These are phyloP conservation scores for Operophtera brumata DNA, from an alignment of 2,888 invertebrate genomes.

Conservation along the genomic window DNA sequence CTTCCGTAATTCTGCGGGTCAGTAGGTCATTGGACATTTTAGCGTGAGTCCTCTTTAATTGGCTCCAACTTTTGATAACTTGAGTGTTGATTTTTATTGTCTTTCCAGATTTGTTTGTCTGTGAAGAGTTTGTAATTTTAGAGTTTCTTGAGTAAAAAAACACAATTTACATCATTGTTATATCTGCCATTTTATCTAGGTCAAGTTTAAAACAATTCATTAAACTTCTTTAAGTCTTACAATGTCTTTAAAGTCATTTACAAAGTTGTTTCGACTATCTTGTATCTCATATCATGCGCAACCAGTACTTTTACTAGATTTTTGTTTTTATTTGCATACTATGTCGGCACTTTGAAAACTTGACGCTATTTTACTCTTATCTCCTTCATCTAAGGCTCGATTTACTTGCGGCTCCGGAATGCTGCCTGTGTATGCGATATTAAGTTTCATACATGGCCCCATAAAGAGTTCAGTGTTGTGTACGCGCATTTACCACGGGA, in stretches of 20 bases:
- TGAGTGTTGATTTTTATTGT: too few relatives aligned
- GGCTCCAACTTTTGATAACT: not conserved
- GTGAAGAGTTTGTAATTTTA: not conserved
- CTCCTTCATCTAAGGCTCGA: constrained; percentile 28
- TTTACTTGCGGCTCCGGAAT: constrained; percentile 27
- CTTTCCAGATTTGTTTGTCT: not conserved
- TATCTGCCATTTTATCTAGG: not conserved
- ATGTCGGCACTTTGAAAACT: constrained; percentile 26
- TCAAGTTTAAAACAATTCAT: constrained; percentile 8
- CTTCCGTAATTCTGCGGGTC: constrained; percentile 15
- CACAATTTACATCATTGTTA: not conserved
- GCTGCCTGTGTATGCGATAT: constrained; percentile 35
- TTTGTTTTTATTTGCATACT: constrained; percentile 24
- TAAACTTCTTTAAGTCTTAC: not conserved
- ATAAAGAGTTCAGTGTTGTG: constrained; percentile 32
- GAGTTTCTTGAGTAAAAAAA: not conserved
- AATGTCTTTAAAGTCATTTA: constrained; percentile 9
- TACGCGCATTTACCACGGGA: constrained; percentile 13
- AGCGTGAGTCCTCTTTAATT: not conserved
- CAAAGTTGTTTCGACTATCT: constrained; percentile 18
- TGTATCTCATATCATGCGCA: constrained; percentile 14
- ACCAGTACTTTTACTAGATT: constrained; percentile 20
- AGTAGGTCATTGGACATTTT: constrained; percentile 15
- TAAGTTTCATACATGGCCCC: constrained; percentile 40
- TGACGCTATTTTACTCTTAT: constrained; percentile 28